These are phyloP conservation scores for Menidia beryllina DNA, from an alignment of 2,113 vertebrate genomes.

Conservation along the genomic window DNA sequence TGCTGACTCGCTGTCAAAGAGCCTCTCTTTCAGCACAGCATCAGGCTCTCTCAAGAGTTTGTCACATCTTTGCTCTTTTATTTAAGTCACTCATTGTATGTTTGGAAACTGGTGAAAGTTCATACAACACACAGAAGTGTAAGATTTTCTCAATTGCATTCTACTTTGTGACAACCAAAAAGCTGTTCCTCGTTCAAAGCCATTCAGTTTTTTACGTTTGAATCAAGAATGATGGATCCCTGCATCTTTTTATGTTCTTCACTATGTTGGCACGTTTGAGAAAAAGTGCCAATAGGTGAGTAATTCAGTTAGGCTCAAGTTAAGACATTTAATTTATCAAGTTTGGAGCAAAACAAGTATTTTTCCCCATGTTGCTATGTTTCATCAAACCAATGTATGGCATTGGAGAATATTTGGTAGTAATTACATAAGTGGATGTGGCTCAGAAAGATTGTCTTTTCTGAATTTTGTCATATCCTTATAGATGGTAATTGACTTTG, in stretches of 20 bases:
- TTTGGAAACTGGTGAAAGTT: not conserved
- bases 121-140: not conserved
- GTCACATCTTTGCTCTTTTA: not conserved
- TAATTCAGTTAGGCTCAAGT: no score
- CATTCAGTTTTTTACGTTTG: no score
- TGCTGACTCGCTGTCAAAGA: not conserved
- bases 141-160: not conserved
- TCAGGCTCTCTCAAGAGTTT: not conserved
- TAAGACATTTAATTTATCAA: no score
- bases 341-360: no score
- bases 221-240: no score
- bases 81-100: not conserved
- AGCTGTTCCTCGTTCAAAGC: no score
- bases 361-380: no score
- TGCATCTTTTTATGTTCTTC: no score
- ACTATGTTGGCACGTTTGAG: no score
- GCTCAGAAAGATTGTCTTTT: conserved; percentile 10
- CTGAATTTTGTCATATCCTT: conserved; percentile 32
- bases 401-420: no score
- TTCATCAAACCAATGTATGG: no score
- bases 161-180: not conserved
- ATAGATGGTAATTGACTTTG: conserved; percentile 46
- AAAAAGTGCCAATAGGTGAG: no score
- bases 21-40: not conserved
- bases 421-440: not conserved